Percentiles rank a stretch among this genome's conserved stretches.
phyloP scores from a whole-genome alignment of 64 coral and sea anemone genomes.

The Acropora tenuis region DNA sequence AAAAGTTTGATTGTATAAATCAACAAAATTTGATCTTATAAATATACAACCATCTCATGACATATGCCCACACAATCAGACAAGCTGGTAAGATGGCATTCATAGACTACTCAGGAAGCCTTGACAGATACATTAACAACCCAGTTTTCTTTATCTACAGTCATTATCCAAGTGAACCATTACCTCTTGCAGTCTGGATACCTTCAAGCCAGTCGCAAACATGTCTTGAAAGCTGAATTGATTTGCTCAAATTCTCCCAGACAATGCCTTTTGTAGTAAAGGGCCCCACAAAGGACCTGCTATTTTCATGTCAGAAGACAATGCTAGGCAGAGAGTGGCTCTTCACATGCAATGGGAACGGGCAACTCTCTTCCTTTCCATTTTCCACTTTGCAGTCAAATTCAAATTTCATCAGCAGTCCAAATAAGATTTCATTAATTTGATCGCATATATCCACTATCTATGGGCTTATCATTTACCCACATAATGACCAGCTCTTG shows the following conservation, averaged over 20 bases:
- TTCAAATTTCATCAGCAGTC: too few relatives aligned
- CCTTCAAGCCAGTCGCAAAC: constrained; percentile 18
- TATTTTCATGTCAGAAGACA: constrained; percentile 59
- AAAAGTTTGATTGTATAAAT: constrained; percentile 36
- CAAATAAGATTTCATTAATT: too few relatives aligned
- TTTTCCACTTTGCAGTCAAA: background rate
- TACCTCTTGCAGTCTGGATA: constrained; percentile 51
- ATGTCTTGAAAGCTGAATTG: constrained; percentile 2
- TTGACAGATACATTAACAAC: constrained; percentile 65
- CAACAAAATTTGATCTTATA: constrained; percentile 44
- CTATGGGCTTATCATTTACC: too few relatives aligned
- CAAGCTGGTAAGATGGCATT: constrained; percentile 70
- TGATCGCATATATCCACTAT: too few relatives aligned
- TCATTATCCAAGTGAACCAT: constrained; percentile 50
- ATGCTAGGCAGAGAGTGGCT: constrained; percentile 31
- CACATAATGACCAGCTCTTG: too few relatives aligned
- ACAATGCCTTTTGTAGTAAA: constrained; percentile 19
- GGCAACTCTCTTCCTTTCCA: constrained; percentile 29
- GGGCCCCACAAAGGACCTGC: constrained; percentile 33
- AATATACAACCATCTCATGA: constrained; percentile 63
- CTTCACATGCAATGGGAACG: constrained; percentile 12
- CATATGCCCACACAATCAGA: constrained; percentile 24
- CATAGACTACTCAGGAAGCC: constrained; percentile 64
- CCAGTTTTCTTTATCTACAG: constrained; percentile 72
- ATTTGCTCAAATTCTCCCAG: background rate